Percentiles rank a stretch among this genome's conserved stretches.
These are phyloP conservation scores for Papilio gigon DNA, from an alignment of 2,888 invertebrate species.

Conservation along the genomic window DNA sequence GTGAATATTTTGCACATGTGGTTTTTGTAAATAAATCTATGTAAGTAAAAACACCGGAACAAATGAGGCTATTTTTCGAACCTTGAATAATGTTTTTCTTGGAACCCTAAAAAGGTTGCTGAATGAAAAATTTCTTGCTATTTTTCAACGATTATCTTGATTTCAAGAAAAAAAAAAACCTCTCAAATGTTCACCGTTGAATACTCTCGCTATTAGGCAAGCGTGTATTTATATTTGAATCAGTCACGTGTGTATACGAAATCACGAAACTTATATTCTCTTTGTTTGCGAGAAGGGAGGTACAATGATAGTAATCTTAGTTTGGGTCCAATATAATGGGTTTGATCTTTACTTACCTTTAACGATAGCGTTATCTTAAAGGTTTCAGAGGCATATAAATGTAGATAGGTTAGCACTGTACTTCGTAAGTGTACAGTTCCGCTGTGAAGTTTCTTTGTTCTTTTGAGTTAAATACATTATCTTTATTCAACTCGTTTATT, in stretches of 20 bases:
- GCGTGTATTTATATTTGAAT: constrained; percentile 6
- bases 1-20: background rate
- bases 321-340: constrained; percentile 20
- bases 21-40: constrained; percentile 29
- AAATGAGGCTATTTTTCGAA: constrained; percentile 26
- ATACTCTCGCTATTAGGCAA: background rate
- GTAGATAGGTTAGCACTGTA: background rate
- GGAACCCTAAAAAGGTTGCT: constrained; percentile 5
- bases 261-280: constrained; percentile 16
- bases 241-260: background rate
- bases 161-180: constrained; percentile 7
- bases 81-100: constrained; percentile 30
- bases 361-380: constrained; percentile 17
- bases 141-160: constrained; percentile 22
- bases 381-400: background rate
- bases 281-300: constrained; percentile 28
- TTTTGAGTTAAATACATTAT: background rate
- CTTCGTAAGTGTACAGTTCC: background rate
- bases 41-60: constrained; percentile 22
- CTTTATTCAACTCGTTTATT: background rate
- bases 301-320: constrained; percentile 30
- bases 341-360: constrained; percentile 23
- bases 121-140: constrained; percentile 16
- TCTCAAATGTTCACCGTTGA: background rate
- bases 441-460: background rate